A percentile compares a stretch with the other conserved stretches of the same genome.
phyloP scores from a whole-genome alignment of 2,113 vertebrate genomes.

The Lagopus leucura region DNA sequence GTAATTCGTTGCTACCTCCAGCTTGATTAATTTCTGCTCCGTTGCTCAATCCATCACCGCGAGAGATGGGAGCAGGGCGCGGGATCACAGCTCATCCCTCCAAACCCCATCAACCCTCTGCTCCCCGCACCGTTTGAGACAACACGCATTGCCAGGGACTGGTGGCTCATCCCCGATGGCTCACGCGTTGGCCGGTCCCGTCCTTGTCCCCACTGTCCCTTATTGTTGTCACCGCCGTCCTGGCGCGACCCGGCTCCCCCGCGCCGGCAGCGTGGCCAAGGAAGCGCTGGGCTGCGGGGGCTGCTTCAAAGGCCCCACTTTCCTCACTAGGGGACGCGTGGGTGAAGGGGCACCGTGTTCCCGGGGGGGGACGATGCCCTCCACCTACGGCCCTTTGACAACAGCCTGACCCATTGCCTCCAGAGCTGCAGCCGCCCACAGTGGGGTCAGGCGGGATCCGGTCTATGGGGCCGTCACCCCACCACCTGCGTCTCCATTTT shows the following conservation, averaged over 20 bases:
- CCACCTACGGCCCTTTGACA: constrained; percentile 35
- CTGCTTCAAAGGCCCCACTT: background rate
- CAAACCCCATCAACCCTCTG: background rate
- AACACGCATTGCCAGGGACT: background rate
- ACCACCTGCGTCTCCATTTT: background rate
- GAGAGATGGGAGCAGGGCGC: background rate
- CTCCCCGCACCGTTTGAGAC: rapidly evolving
- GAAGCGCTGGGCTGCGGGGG: background rate
- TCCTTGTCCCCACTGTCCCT: background rate
- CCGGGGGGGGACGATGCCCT: background rate
- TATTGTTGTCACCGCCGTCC: background rate
- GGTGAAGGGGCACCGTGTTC: background rate
- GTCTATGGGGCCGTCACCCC: background rate
- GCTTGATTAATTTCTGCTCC: background rate
- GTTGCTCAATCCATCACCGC: background rate
- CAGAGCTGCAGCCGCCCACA: background rate
- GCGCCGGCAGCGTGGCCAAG: background rate
- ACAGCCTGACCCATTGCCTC: background rate
- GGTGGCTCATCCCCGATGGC: background rate
- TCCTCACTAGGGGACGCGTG: background rate
- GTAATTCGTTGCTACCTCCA: constrained; percentile 34
- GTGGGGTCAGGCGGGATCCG: background rate
- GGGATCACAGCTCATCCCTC: rapidly evolving
- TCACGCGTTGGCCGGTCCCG: background rate
- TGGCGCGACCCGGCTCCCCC: rapidly evolving